A percentile compares a stretch with the other conserved stretches of the same genome.
Conservation (phyloP, 2,113 vertebrate species). For the Lipotes vexillifer region DNA sequence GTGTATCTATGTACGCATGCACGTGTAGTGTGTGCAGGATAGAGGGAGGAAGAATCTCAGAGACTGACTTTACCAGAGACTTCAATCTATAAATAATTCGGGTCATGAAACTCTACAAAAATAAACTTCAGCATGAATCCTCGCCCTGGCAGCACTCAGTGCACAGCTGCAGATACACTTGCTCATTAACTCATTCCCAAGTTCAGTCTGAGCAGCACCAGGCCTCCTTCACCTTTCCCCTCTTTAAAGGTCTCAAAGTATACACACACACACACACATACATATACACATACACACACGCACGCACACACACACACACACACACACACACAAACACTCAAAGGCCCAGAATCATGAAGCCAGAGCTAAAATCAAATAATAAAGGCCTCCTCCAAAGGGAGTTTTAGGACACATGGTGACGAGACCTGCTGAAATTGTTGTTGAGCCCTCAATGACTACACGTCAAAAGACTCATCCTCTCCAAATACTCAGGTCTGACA, state of each 20-base stretch:
- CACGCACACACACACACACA: not conserved
- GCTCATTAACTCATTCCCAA: not conserved
- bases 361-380: not conserved
- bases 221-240: not conserved
- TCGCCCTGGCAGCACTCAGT: not conserved
- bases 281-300: not conserved
- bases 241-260: not conserved
- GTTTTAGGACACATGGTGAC: fast-evolving
- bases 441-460: not conserved
- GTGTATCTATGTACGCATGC: not conserved
- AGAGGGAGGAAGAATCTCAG: constrained; percentile 40
- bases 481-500: not conserved
- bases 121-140: constrained; percentile 44
- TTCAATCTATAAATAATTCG: constrained; percentile 70
- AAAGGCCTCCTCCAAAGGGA: not conserved
- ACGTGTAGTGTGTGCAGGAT: not conserved
- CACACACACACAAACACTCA: not conserved
- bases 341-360: not conserved
- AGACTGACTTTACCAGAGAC: constrained; percentile 55
- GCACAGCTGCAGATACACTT: not conserved
- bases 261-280: not conserved
- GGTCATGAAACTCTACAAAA: constrained; percentile 72
- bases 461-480: not conserved
- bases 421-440: not conserved
- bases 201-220: not conserved